phyloP scores from a whole-genome alignment of 2,113 vertebrate genomes.

The Neofelis nebulosa region DNA sequence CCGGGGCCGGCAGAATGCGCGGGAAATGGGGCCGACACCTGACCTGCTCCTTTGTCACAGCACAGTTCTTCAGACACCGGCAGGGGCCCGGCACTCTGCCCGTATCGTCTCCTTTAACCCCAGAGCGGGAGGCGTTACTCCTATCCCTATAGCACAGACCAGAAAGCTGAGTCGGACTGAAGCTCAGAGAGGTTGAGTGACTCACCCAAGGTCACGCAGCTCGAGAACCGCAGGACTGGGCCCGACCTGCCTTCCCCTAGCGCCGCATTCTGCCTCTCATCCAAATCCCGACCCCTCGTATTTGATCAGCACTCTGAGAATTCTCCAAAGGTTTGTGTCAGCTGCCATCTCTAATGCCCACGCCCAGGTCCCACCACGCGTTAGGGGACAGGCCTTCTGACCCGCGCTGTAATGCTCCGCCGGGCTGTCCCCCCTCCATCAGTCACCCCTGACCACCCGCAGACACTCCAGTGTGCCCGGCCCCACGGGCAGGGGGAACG shows the following conservation, averaged over 20 bases:
- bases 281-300: background rate
- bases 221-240: background rate
- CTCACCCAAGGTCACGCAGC: background rate
- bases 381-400: background rate
- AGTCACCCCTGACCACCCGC: background rate
- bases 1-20: background rate
- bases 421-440: too few relatives aligned
- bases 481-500: background rate
- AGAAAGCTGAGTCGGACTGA: background rate
- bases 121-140: background rate
- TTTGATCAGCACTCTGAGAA: background rate
- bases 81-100: background rate
- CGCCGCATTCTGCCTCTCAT: background rate
- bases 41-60: background rate
- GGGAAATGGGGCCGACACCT: background rate
- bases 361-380: too few relatives aligned
- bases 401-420: background rate
- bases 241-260: background rate
- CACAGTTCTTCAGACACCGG: rapidly evolving
- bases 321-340: background rate
- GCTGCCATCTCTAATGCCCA: background rate
- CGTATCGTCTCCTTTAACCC: background rate
- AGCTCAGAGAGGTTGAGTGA: background rate
- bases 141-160: background rate
- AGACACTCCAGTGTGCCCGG: background rate